Evolutionary conservation across 2,888 invertebrate species (phyloP).

Genomic region (Aleiodes leptofemur): DNA sequence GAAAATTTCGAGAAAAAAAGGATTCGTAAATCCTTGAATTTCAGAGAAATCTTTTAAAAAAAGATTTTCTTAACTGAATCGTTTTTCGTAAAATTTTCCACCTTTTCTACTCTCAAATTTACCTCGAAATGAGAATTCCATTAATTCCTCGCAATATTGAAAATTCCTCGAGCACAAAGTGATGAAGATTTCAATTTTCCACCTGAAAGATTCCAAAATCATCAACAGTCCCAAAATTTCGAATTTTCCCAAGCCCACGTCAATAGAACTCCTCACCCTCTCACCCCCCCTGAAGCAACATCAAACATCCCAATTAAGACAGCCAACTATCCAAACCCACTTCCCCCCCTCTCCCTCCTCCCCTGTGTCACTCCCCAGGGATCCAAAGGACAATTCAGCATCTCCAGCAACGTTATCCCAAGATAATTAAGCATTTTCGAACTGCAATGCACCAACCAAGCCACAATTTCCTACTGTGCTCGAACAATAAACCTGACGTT

Average conservation of each 20-base stretch:
- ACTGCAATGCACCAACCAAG: background rate
- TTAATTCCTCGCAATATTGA: no score
- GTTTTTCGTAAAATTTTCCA: no score
- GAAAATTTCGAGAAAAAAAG: no score
- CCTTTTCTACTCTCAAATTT: no score
- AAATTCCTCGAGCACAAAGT: no score
- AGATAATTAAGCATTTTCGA: conserved; percentile 10
- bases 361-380: background rate
- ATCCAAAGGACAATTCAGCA: background rate
- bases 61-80: no score
- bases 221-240: background rate
- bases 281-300: background rate
- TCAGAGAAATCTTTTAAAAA: no score
- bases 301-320: conserved; percentile 26
- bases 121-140: no score
- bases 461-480: conserved; percentile 29
- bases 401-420: conserved; percentile 8
- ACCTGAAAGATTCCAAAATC: no score
- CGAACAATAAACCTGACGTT: conserved; percentile 21
- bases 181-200: no score
- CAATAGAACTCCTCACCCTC: background rate
- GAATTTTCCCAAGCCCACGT: background rate
- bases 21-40: no score
- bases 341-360: no score
- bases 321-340: background rate